Conservation (phyloP, 2,797 vertebrate species). For the Rhynchonycteris naso region DNA sequence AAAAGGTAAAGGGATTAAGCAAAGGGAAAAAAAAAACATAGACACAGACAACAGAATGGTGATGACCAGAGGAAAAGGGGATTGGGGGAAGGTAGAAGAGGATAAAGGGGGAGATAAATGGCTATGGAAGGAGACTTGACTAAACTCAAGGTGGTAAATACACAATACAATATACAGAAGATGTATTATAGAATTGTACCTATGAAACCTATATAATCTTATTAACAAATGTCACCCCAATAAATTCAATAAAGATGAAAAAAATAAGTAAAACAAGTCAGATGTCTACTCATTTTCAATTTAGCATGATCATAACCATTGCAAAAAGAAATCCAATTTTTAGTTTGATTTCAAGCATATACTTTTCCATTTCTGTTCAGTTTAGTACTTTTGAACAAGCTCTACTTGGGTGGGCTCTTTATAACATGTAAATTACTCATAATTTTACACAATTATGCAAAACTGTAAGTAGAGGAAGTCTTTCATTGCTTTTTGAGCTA, state of each 20-base stretch:
- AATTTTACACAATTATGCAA: conserved; percentile 62
- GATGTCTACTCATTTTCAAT: conserved; percentile 52
- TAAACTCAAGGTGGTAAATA: neutral
- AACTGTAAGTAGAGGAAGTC: conserved; percentile 45
- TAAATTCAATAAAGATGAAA: neutral
- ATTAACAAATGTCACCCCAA: neutral
- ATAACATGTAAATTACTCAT: conserved; percentile 40
- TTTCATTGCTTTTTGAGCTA: conserved; percentile 22
- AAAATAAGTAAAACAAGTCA: neutral
- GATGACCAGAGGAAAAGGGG: neutral
- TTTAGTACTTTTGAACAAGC: conserved; percentile 13
- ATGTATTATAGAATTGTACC: neutral
- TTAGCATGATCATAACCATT: neutral
- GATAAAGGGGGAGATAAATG: neutral
- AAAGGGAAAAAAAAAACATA: neutral
- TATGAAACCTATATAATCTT: neutral
- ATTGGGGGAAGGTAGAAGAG: too few relatives aligned
- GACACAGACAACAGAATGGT: neutral
- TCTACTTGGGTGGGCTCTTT: conserved; percentile 20
- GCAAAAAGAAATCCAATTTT: neutral
- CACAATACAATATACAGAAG: neutral
- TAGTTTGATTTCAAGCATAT: conserved; percentile 1
- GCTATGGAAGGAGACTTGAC: neutral
- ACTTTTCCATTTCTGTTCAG: conserved; percentile 3
- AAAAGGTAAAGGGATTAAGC: neutral